Percentiles rank a stretch among this genome's conserved stretches.
Evolutionary conservation across 2,113 vertebrate genomes (phyloP).

Genomic region (Megaceryle maxima): DNA sequence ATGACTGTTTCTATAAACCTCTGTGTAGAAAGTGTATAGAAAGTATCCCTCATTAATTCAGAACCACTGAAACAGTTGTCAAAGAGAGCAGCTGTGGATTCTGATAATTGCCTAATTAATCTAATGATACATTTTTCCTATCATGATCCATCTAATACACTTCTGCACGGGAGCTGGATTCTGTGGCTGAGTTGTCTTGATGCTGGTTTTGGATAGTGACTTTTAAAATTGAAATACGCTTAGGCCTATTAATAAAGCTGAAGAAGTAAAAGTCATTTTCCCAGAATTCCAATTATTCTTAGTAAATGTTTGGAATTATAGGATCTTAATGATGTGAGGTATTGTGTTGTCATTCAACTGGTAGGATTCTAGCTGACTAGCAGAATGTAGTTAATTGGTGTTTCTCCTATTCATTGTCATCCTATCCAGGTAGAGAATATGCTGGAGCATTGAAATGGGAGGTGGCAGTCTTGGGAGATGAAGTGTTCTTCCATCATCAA

Average conservation of each 20-base stretch:
- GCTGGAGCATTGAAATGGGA: not conserved
- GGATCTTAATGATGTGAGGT: not conserved
- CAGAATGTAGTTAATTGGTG: not conserved
- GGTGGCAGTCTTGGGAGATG: not conserved
- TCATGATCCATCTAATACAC: slow-evolving; percentile 66
- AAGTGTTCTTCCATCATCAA: not conserved
- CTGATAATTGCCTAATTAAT: slow-evolving; percentile 79
- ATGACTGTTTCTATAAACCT: slow-evolving; percentile 55
- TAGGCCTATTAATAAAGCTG: not conserved
- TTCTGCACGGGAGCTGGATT: slow-evolving; percentile 42
- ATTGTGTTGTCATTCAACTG: not conserved
- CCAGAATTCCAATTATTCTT: not conserved
- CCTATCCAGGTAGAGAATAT: not conserved
- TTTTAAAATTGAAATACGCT: slow-evolving; percentile 32
- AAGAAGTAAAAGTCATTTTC: not conserved
- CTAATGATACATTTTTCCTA: slow-evolving; percentile 72
- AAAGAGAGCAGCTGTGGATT: slow-evolving; percentile 74
- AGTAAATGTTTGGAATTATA: not conserved
- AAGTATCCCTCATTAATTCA: slow-evolving; percentile 59
- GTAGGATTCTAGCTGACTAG: not conserved
- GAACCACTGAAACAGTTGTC: slow-evolving; percentile 57
- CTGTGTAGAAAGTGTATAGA: slow-evolving; percentile 48
- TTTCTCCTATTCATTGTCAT: not conserved
- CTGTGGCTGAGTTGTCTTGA: slow-evolving; percentile 35
- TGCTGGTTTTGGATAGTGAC: slow-evolving; percentile 44